Evolutionary conservation across 2,888 invertebrate genomes (phyloP), one percentile per base, ranked within the genome.

Genomic region (Agonum fuliginosum): DNA sequence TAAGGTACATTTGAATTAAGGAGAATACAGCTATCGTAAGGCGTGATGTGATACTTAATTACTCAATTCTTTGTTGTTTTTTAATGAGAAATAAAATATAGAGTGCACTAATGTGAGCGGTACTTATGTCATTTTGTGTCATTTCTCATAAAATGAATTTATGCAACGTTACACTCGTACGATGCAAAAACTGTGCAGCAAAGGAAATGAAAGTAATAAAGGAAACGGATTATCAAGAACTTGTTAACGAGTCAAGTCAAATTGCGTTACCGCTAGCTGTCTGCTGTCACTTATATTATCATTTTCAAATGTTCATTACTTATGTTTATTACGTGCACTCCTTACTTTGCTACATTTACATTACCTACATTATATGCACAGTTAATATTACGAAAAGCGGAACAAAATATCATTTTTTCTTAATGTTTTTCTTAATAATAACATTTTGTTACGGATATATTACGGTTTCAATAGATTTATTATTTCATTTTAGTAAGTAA

Each of bases 191-290:
- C 48, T 37, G 46, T 14, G 27, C 30, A 27, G 58, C 27, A 62
- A 17, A 62, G 58, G 58, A 62, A 62, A 62, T 62, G 58, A 62
- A 62, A 62, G 58, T 62, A 62, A 62, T 62, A 62, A 62, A 62
- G 58, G 58, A 62, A 62, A 62, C 58, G 58, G 58, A 62, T 62
- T 62, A 62, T 62, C 58, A 30, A 62, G 58, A 62, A 30, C 19
- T 62, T 62, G 58, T 62, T 62, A 62, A 62, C 30, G 30, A 34
- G 30, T 62, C 12, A 62, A 62, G 58, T 62, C 27, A 30, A 62
- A 62, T 62, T 30, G 30, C 58, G 2, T 30, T 62, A 62, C 58
- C 58, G 58, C 58, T 62, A 62, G 30, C n/a, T n/a, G n/a, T n/a
- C n/a, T n/a, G 10, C 58, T 62, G 58, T 62, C 58, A 62, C 58